Evolutionary conservation across 2,797 vertebrate species (phyloP), one percentile per base, ranked within the genome.

Genomic region (Champsocephalus esox): DNA sequence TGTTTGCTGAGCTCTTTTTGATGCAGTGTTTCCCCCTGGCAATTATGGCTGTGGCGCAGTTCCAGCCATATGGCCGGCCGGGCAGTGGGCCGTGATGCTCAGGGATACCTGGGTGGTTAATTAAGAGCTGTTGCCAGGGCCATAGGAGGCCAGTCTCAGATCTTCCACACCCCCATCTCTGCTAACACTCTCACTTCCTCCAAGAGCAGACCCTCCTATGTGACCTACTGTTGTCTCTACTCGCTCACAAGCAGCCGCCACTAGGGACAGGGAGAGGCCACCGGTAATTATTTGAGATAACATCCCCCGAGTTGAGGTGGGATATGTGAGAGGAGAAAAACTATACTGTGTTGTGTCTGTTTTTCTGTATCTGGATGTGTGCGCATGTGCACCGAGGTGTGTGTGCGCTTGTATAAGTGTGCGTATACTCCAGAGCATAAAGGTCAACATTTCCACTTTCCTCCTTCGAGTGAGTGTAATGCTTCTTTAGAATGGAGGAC

Each of bases 51-150:
- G 89, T 84, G 94, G 96, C 96, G 94, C 92, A 93, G 93, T 95
- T 97, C 95, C 95, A 96, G 96, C 97, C 97, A 98, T 98, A 98
- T 99, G 97, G 97, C 97, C 94, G 92, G 92, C 93, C 94, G 96
- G 92, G 91, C 92, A 91, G 95, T 82, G 95, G 96, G 96, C 93
- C 92, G 95, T 95, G 93, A 96, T 95, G 94, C 92, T 93, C 95
- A 95, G 94, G 95, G 98, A 98, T 98, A 97, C 97, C 97, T 98
- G 96, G 96, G 97, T 97, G 98, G 97, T 98, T 99, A 98, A 99
- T 98, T 98, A 99, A 97, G 96, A 97, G 96, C 96, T 95, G 95
- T 97, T 97, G 96, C 96, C 95, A 94, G 95, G 96, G 95, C 96
- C 96, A 96, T 95, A 94, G 96, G 96, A 97, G 96, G 96, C 95